Percentiles rank a stretch among this genome's conserved stretches.
phyloP scores from a whole-genome alignment of 2,888 invertebrate species.

The Lypha dubia region DNA sequence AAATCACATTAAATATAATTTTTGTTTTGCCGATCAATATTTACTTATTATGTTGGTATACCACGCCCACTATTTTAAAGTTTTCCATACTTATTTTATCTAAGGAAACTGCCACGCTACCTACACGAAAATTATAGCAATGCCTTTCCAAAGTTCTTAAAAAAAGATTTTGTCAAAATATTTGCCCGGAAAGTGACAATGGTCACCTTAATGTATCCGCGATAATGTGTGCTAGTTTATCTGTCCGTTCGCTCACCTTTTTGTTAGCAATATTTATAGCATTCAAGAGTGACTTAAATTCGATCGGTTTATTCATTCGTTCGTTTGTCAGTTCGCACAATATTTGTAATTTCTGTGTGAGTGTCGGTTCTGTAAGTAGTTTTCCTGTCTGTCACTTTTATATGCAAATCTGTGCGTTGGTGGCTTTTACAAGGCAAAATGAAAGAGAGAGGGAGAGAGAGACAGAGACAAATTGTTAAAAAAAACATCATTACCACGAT shows the following conservation, averaged over 20 bases:
- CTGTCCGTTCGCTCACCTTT: not conserved
- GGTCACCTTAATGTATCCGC: constrained; percentile 26
- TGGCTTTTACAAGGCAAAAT: constrained; percentile 63
- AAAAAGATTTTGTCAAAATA: no score
- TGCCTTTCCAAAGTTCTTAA: no score
- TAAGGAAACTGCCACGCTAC: no score
- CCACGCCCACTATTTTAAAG: no score
- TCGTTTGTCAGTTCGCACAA: constrained; percentile 28
- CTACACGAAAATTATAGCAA: no score
- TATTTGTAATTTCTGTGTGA: not conserved
- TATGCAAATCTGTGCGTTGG: constrained; percentile 66
- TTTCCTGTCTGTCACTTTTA: constrained; percentile 8
- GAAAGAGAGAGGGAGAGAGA: constrained; percentile 10
- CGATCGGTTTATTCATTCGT: constrained; percentile 41
- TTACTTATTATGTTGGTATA: no score
- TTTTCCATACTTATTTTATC: no score
- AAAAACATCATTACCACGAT: no score
- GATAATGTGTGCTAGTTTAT: constrained; percentile 24
- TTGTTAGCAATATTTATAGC: constrained; percentile 31
- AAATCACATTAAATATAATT: no score
- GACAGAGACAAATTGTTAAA: not conserved
- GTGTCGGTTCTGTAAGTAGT: not conserved
- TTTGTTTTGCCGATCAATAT: no score
- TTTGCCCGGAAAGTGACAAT: no score
- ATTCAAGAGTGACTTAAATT: constrained; percentile 60